Evolutionary conservation across 2,888 invertebrate genomes (phyloP), one percentile per base, ranked within the genome.

Genomic region (Holacanthella duospinosa): DNA sequence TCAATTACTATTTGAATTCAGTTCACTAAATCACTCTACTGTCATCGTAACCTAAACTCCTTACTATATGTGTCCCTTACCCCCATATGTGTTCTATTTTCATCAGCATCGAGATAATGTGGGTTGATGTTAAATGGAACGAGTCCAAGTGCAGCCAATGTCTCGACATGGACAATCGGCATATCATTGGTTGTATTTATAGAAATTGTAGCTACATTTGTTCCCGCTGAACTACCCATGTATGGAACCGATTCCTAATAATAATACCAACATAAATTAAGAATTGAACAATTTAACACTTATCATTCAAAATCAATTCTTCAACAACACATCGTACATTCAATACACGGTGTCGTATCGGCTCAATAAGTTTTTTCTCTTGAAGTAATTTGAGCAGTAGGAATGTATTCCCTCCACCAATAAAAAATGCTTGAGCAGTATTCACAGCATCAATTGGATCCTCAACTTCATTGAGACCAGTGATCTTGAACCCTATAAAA

Each of bases 171-270:
- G n/a, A 82, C 83, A 63, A 91, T 87, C 2, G 90, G 91, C 90
- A 91, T 90, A 75, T 91, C 90, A 79, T 91, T 91, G 56, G 90
- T 90, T 2, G 89, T 90, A 73, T 85, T 82, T 72, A 91, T 90
- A 69, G 85, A 86, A 69, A 80, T 79, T 1, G 90, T 89, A 12
- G 89, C 86, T 19, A 90, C 86, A 80, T 90, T 91, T 19, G 88
- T 87, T 55, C 89, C 89, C 62, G 89, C 89, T 78, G 88, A 88
- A 69, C 85, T 84, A 21, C 89, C 89, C 65, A 89, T 85, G 73
- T 89, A 89, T 1, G 85, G 80, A 36, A 86, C 75, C 4, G 84
- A 84, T 56, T 85, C 83, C 74, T 78, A 55, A n/a, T n/a, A n/a
- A n/a, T n/a, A n/a, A n/a, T n/a, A n/a, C n/a, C n/a, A n/a, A n/a